Evolutionary conservation across 2,888 invertebrate genomes (phyloP).

Genomic region (Pseudanteris insignis): DNA sequence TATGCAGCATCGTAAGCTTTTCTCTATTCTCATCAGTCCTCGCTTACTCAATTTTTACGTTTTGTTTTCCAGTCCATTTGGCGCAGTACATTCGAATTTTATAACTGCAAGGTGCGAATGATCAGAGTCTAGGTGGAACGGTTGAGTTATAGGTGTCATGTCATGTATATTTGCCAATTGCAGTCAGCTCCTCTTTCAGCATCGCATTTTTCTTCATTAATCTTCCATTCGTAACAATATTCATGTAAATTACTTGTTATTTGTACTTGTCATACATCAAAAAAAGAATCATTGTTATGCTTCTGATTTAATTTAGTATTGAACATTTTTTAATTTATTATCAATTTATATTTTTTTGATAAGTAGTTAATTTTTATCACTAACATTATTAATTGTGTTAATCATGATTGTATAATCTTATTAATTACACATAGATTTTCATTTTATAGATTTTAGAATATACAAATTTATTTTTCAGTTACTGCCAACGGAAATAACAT

Average conservation of each 20-base stretch:
- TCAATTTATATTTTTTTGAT: no score
- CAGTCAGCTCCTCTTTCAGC: slow-evolving; percentile 20
- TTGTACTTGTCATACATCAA: no score
- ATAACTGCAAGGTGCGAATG: slow-evolving; percentile 57
- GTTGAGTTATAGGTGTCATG: slow-evolving; percentile 46
- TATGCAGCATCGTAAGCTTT: slow-evolving; percentile 32
- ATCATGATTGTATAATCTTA: no score
- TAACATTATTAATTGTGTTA: no score
- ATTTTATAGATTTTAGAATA: no score
- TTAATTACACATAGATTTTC: no score
- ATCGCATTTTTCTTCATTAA: slow-evolving; percentile 14
- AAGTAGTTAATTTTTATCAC: no score
- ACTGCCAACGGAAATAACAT: slow-evolving; percentile 10
- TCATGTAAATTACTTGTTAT: slow-evolving; percentile 17
- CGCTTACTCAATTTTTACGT: slow-evolving; percentile 55
- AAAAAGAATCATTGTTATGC: no score
- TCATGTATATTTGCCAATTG: slow-evolving; percentile 43
- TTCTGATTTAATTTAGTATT: no score
- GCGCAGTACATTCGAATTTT: slow-evolving; percentile 64
- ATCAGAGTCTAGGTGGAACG: slow-evolving; percentile 51
- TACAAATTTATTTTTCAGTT: no score
- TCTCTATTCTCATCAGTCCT: slow-evolving; percentile 47
- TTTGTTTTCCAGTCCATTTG: slow-evolving; percentile 65
- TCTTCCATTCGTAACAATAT: slow-evolving; percentile 46
- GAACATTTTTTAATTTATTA: no score